phyloP scores from a whole-genome alignment of 2,113 vertebrate species.

The Syrmaticus mikado region DNA sequence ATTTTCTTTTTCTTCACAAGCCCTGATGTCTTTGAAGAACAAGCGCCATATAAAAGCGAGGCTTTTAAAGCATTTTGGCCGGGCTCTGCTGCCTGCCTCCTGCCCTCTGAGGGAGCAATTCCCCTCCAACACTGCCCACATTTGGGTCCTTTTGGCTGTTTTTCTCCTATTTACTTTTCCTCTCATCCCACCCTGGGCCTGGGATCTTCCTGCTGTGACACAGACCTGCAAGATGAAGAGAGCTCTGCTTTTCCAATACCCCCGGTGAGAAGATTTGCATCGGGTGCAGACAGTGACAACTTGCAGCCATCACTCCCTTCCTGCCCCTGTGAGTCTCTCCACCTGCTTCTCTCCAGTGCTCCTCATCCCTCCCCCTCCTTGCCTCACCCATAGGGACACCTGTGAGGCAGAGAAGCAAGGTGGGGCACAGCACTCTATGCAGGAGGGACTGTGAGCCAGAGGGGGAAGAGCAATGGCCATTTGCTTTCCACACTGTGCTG shows the following conservation, averaged over 20 bases:
- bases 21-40: conserved; percentile 55
- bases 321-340: neutral
- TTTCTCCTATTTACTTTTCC: neutral
- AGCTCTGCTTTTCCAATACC: neutral
- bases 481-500: rapidly evolving
- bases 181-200: neutral
- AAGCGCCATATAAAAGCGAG: conserved; percentile 27
- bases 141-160: neutral
- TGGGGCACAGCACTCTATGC: neutral
- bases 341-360: neutral
- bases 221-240: neutral
- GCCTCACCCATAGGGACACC: neutral
- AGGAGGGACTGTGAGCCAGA: neutral
- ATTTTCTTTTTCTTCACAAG: neutral
- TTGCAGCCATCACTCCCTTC: neutral
- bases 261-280: conserved; percentile 1
- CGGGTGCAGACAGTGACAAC: conserved; percentile 36
- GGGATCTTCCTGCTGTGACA: neutral
- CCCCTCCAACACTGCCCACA: rapidly evolving
- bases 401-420: neutral
- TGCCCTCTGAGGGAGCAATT: neutral
- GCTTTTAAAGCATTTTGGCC: conserved; percentile 30
- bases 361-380: neutral
- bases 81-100: neutral
- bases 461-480: neutral